Evolutionary conservation across 2,797 vertebrate species (phyloP).

Genomic region (Chloroceryle amazona): DNA sequence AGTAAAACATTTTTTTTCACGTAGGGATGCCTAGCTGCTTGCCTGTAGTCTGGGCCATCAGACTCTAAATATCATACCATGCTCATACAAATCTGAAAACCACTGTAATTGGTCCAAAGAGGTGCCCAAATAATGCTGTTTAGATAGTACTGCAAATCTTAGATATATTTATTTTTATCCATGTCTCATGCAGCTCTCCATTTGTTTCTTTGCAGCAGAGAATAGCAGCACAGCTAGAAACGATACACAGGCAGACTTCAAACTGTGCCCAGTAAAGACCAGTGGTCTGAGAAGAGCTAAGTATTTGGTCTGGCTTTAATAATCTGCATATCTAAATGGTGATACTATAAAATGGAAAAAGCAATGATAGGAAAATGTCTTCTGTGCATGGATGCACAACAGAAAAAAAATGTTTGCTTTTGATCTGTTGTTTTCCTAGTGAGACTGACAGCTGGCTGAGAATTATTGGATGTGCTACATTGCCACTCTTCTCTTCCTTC

Average conservation of each 20-base stretch:
- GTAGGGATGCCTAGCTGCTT: not conserved
- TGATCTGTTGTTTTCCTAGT: not conserved
- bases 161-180: not conserved
- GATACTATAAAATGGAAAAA: not conserved
- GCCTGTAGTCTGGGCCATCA: not conserved
- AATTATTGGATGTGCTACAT: not conserved
- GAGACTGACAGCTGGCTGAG: constrained; percentile 2
- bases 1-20: not conserved
- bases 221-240: not conserved
- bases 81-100: not conserved
- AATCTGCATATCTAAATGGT: not conserved
- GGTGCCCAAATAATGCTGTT: not conserved
- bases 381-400: not conserved
- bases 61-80: accelerated
- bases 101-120: not conserved
- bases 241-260: not conserved
- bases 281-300: not conserved
- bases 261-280: not conserved
- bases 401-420: not conserved
- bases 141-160: not conserved
- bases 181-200: not conserved
- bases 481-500: not conserved
- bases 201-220: not conserved
- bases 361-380: not conserved
- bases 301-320: constrained; percentile 7